Conservation (phyloP, 2,888 invertebrate species). For the Cataglyphis livida region DNA sequence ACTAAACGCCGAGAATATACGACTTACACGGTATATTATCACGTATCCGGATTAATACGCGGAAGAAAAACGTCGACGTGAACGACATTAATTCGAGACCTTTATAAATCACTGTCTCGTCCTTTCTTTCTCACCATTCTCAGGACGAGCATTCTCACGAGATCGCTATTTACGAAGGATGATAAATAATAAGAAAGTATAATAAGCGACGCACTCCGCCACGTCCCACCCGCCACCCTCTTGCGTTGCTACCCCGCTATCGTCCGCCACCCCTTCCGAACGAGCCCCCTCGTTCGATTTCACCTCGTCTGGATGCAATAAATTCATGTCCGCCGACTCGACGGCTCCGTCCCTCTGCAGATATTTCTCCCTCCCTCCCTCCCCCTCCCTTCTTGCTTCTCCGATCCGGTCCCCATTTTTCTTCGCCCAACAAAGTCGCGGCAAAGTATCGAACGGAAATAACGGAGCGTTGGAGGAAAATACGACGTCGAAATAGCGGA, state of each 20-base stretch:
- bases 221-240: conserved; percentile 26
- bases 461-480: not conserved
- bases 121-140: not conserved
- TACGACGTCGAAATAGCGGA: not conserved
- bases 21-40: not conserved
- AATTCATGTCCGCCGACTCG: conserved; percentile 66
- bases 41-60: conserved; percentile 59
- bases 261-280: conserved; percentile 1
- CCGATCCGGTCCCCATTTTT: conserved; percentile 5
- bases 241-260: conserved; percentile 25
- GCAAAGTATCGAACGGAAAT: conserved; percentile 34
- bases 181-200: conserved; percentile 75
- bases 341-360: conserved; percentile 50
- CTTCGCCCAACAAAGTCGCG: conserved; percentile 12
- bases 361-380: conserved; percentile 5
- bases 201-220: conserved; percentile 66
- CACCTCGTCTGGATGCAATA: conserved; percentile 55
- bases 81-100: conserved; percentile 67
- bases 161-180: conserved; percentile 65
- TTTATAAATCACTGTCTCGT: conserved; percentile 61
- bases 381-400: not conserved
- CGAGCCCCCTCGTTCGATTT: conserved; percentile 24
- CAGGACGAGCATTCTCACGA: conserved; percentile 5
- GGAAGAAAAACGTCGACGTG: conserved; percentile 56
- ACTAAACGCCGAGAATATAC: not conserved